Conservation (phyloP, 2,888 invertebrate species). For the Ditula angustiorana region DNA sequence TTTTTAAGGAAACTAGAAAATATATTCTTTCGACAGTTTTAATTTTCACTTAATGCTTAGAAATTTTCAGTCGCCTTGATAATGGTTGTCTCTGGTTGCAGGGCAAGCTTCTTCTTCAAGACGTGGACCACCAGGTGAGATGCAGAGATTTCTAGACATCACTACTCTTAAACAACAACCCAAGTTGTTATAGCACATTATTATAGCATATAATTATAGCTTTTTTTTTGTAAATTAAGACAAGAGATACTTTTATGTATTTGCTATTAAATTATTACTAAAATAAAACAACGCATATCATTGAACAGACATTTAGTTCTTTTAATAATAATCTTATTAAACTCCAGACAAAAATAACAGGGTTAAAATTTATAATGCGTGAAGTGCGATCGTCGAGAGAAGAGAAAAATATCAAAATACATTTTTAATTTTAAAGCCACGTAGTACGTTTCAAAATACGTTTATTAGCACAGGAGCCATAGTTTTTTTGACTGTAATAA, state of each 20-base stretch:
- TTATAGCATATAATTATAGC: too few species aligned
- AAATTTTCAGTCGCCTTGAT: too few species aligned
- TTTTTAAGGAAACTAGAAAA: too few species aligned
- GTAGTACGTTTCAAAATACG: neutral
- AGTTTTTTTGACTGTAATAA: too few species aligned
- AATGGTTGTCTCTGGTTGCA: conserved; percentile 49
- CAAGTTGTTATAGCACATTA: conserved; percentile 81
- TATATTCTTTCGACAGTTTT: too few species aligned
- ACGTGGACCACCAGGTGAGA: conserved; percentile 55
- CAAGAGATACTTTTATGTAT: conserved; percentile 27
- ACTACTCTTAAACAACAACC: conserved; percentile 89
- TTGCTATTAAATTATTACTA: conserved; percentile 33
- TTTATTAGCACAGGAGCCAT: neutral
- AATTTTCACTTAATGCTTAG: too few species aligned
- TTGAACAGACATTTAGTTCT: conserved; percentile 83
- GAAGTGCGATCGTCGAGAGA: conserved; percentile 28
- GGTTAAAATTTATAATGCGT: conserved; percentile 60
- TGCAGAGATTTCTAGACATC: conserved; percentile 88
- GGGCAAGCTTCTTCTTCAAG: conserved; percentile 51
- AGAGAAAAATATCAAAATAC: conserved; percentile 14
- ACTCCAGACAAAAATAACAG: conserved; percentile 80
- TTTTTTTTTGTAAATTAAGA: conserved; percentile 34
- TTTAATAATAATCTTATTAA: conserved; percentile 50
- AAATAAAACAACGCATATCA: conserved; percentile 58
- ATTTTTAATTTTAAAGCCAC: neutral